These are phyloP conservation scores for Pseudomyrmex gracilis DNA, from an alignment of 1,140 invertebrate genomes.

Conservation along the genomic window DNA sequence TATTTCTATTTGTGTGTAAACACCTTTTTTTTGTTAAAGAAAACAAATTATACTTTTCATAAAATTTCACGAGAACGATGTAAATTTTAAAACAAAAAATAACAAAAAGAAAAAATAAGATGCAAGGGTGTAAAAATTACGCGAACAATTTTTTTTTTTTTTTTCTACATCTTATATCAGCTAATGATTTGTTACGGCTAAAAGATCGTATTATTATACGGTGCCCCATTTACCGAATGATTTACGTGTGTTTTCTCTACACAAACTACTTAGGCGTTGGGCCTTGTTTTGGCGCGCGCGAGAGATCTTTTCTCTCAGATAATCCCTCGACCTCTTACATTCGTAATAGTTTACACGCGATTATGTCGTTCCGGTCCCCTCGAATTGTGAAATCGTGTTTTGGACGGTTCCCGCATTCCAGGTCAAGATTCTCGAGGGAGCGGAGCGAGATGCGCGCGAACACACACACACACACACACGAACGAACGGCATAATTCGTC, in stretches of 20 bases:
- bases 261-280: not conserved
- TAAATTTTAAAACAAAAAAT: not conserved
- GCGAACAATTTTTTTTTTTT: not conserved
- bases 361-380: conserved; percentile 38
- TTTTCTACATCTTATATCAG: not conserved
- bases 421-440: conserved; percentile 67
- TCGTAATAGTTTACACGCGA: conserved; percentile 45
- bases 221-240: conserved; percentile 11
- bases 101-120: not conserved
- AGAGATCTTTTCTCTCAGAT: conserved; percentile 53
- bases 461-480: conserved; percentile 79
- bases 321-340: conserved; percentile 33
- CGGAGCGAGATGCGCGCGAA: conserved; percentile 18
- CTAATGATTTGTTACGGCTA: not conserved
- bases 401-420: conserved; percentile 64
- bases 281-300: not conserved
- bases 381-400: conserved; percentile 71
- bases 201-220: not conserved
- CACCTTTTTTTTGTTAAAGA: no score
- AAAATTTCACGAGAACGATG: not conserved
- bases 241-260: not conserved
- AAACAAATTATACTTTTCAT: no score
- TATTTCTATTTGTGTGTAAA: no score
- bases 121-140: not conserved
- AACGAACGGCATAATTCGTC: conserved; percentile 64